phyloP scores from a whole-genome alignment of 2,888 invertebrate species.

The Drymonia ruficornis region DNA sequence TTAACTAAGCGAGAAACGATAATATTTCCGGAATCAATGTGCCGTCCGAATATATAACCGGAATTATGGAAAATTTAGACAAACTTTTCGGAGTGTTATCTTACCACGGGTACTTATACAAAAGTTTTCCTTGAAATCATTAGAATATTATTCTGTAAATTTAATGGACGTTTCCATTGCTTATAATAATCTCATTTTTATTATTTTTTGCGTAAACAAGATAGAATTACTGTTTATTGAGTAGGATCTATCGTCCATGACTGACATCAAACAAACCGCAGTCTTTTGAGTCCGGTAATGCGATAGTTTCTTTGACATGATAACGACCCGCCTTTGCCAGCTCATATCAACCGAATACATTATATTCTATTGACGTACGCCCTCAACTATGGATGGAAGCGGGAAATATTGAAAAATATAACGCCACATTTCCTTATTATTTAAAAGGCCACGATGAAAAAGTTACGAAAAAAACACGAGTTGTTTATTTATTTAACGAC shows the following conservation, averaged over 20 bases:
- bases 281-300: conserved; percentile 77
- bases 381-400: conserved; percentile 41
- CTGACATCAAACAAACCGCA: conserved; percentile 75
- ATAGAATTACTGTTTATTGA: conserved; percentile 52
- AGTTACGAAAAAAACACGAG: conserved; percentile 17
- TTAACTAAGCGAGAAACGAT: conserved; percentile 22
- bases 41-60: conserved; percentile 17
- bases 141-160: conserved; percentile 17
- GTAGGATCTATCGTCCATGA: conserved; percentile 52
- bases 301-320: conserved; percentile 83
- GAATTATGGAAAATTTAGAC: conserved; percentile 15
- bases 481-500: conserved; percentile 27
- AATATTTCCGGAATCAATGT: conserved; percentile 19
- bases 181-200: neutral
- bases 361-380: conserved; percentile 62
- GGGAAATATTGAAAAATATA: conserved; percentile 62
- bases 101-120: conserved; percentile 18
- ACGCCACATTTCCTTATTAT: conserved; percentile 14
- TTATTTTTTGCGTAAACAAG: conserved; percentile 28
- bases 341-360: conserved; percentile 75
- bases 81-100: conserved; percentile 26
- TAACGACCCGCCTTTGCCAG: conserved; percentile 69
- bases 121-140: conserved; percentile 23
- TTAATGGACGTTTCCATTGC: conserved; percentile 7
- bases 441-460: neutral